These are phyloP conservation scores for Saccostrea echinata DNA, from an alignment of 1,140 invertebrate genomes.

Conservation along the genomic window DNA sequence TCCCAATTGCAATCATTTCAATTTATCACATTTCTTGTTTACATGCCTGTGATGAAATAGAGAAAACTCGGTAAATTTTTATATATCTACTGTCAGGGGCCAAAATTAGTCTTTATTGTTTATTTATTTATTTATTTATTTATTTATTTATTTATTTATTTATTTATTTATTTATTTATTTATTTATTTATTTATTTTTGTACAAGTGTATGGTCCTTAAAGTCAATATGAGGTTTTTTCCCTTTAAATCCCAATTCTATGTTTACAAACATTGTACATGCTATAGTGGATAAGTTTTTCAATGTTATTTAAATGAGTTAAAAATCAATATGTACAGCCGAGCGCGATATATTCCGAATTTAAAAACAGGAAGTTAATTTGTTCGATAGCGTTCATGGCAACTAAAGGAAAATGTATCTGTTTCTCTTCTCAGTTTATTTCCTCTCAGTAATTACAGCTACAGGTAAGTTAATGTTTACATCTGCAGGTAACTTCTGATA, in stretches of 20 bases:
- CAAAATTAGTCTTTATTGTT: no score
- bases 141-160: no score
- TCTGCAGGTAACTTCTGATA: background rate
- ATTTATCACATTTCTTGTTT: no score
- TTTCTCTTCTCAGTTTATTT: background rate
- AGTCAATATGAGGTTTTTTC: no score
- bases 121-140: no score
- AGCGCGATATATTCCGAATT: background rate
- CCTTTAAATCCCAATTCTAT: background rate
- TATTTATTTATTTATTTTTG: no score
- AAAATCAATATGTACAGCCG: background rate
- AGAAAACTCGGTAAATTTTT: no score
- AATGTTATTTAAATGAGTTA: background rate
- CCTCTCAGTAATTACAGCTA: background rate
- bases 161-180: no score
- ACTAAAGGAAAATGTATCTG: background rate
- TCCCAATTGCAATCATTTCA: no score
- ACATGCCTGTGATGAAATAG: no score
- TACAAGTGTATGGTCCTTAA: no score
- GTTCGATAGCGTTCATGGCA: constrained; percentile 18
- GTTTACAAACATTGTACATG: background rate
- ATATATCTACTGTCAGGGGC: no score
- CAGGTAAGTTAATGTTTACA: background rate
- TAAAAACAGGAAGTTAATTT: constrained; percentile 13
- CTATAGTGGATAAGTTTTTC: background rate